Base-by-base conservation (phyloP, 2,113 vertebrate genomes). In the Plestiodon gilberti region DNA sequence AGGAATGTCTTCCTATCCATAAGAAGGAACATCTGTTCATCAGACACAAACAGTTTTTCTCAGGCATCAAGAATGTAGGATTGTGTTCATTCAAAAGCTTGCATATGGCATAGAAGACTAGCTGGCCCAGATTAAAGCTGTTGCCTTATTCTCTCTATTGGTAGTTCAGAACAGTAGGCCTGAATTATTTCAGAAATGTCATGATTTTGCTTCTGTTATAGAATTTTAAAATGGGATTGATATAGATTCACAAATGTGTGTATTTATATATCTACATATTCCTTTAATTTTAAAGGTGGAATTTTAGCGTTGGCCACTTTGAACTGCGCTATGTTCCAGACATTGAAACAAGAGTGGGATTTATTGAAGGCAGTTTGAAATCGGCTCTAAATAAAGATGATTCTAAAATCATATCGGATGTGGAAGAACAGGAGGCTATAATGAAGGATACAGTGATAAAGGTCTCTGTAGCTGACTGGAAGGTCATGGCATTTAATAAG, bases 301-400 rank as follows among this genome's bases (percentile, higher is more conserved):
- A 99, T 97, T 99, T 99, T 96, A 99, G 99, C 4, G 98, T 99
- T 71, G 99, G 99, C 77, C 98, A 98, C 96, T 99, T 98, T 84
- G 98, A 99, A 95, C 96, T 99, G 91, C 98, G 98, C 90, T 98
- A 98, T 17, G 87, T 98, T 89, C 97, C 98, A 40, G 98, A 99
- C 90, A 89, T 96, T 69, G 97, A 98, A 94, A 95, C 96, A 3
- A 96, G 96, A 81, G 95, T 97, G 0, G 97, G 97, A 93, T 98
- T 98, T 93, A 96, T 99, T 89, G 98, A 99, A 93, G 97, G 97
- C 67, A 96, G 97, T 62, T 85, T 97, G 55, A 93, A 96, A n/a
- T 93, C 97, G 38, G 96, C 94, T 69, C 67, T 86, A 55, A 96
- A 95, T 95, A 97, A 95, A 90, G 98, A 98, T 85, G 96, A 96